Base-by-base conservation (phyloP, 2,797 vertebrate genomes). In the Chiroxiphia lanceolata region DNA sequence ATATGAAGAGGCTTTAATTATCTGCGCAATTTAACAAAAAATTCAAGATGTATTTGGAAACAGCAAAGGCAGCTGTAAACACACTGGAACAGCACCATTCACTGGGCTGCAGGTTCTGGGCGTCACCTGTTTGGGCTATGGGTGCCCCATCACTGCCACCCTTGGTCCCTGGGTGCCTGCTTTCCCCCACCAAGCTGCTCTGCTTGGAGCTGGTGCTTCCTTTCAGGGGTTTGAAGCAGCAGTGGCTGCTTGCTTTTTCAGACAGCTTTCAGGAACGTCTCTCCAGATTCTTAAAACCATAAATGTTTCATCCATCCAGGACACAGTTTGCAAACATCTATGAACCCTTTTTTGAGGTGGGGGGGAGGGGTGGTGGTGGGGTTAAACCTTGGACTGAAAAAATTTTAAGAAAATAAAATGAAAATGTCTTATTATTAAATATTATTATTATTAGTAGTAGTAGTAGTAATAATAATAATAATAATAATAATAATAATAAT, bases 1-100 rank as follows among this genome's bases (percentile, higher is more conserved):
- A 98, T 97, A 97, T 96, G 97, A 97, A 97, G 97, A 97, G 97
- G 94, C 97, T 96, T 98, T 98, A 98, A 98, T 98, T 98, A 98
- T 98, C 97, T 98, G 97, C 75, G 33, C 97, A 96, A 97, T 98
- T 98, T 96, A 97, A 97, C 97, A 96, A 97, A 97, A 98, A 98
- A 97, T 97, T 93, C 96, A 97, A 95, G 97, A 97, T 86, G 94
- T 95, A 79, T 93, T 97, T 40, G 18, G 91, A 92, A 97, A 92
- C 21, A 54, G 95, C 74, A 83, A 86, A 95, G 78, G 25, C 92
- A 59, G 87, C 87, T 94, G 90, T 86, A 89, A 71, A 36, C 69
- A 54, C 6, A 19, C 42, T 64, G 31, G 42, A 75, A 88, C 82
- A 16, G 45, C 44, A 36, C 69, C 23, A 1, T 81, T 95, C 48